Evolutionary conservation across 2,888 invertebrate genomes (phyloP), one percentile per base, ranked within the genome.

Genomic region (Chymomyza procnemis): DNA sequence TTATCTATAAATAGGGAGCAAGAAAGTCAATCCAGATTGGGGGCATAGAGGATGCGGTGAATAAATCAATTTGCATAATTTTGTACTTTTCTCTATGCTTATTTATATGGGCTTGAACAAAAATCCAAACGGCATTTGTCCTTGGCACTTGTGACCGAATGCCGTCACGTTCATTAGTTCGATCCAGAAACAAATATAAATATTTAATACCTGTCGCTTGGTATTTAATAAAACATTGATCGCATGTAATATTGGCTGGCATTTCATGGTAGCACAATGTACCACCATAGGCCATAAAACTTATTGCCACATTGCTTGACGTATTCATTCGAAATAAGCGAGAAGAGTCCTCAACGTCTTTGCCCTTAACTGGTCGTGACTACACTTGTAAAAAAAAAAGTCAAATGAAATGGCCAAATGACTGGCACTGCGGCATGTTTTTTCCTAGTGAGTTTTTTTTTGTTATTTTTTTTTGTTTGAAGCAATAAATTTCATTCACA

Each of bases 401-500:
- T n/a, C 48, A 60, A 47, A 59, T 14, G 47, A 60, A 60, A 48
- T 21, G 48, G 14, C n/a, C 14, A 22, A 48, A 21, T n/a, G n/a
- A n/a, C 4, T 16, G 21, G 21, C n/a, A n/a, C 48, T 59, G 21
- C 48, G 56, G 16, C 16, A 8, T 56, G 8, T n/a, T 34, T n/a
- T 41, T 41, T 41, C 12, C 34, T 41, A 41, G 34, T 12, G 12
- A 41, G 12, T 55, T 21, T 60, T 55, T 56, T 57, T 63, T 73
- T 66, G 50, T 47, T 30, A 52, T 68, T 67, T 63, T 63, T 50
- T 52, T 67, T 61, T 59, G 16, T 59, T 41, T 71, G 59, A 65
- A 50, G 65, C 76, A 78, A 85, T 87, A 85, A 83, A 83, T 85
- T 75, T 77, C 71, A 69, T 79, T 78, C 81, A 74, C 75, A 74